These are phyloP conservation scores for Lutjanus erythropterus DNA, from an alignment of 2,113 vertebrate genomes.

Conservation along the genomic window DNA sequence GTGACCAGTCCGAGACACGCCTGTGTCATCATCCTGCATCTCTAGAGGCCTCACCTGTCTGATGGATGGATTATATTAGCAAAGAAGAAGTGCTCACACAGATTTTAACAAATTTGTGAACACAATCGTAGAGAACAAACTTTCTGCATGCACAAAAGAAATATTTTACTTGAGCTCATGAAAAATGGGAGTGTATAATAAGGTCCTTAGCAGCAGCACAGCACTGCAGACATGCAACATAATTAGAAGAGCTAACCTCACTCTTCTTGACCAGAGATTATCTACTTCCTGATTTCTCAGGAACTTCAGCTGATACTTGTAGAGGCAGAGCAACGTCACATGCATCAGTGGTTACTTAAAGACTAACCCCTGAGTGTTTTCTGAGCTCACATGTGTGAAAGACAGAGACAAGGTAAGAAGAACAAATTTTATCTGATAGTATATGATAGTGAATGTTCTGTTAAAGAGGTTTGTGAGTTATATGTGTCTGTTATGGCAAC, in stretches of 20 bases:
- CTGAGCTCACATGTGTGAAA: conserved; percentile 5
- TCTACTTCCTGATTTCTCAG: conserved; percentile 64
- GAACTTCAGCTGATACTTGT: conserved; percentile 8
- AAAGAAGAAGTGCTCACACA: too few species aligned
- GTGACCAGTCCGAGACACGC: too few species aligned
- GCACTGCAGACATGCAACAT: not conserved
- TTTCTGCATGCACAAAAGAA: too few species aligned
- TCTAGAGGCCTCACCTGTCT: too few species aligned
- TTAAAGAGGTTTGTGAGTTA: not conserved
- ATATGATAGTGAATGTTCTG: not conserved
- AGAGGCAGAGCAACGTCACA: conserved; percentile 4
- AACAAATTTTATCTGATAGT: not conserved
- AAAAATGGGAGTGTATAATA: too few species aligned
- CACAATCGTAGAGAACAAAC: too few species aligned
- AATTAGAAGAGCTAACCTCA: not conserved
- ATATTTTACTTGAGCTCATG: too few species aligned
- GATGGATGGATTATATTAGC: too few species aligned
- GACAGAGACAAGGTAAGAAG: conserved; percentile 64
- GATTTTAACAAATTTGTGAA: too few species aligned
- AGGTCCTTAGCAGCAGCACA: not conserved
- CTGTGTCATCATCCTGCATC: too few species aligned
- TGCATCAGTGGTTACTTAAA: not conserved
- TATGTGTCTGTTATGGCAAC: not conserved
- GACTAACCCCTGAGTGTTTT: not conserved
- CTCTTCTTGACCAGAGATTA: conserved; percentile 5